Base-by-base conservation (phyloP, 2,113 vertebrate species). In the Oceanodroma tethys region DNA sequence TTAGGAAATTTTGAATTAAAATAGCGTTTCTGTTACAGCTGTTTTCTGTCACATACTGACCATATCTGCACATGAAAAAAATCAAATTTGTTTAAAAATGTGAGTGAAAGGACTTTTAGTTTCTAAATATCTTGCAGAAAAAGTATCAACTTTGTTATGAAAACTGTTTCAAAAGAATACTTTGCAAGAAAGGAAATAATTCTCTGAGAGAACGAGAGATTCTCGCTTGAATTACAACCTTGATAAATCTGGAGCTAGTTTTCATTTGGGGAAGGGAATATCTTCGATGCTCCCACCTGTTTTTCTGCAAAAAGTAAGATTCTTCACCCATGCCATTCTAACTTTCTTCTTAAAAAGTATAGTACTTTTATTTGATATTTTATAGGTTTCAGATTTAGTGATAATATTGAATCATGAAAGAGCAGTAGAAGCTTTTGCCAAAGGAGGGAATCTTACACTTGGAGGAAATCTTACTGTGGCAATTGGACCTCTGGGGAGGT, bases 391-490 rank as follows among this genome's bases (percentile, higher is more conserved):
- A 3, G 99, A 99, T 88, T 98, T 99, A 96, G 99, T 99, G 62
- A 99, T 99, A 96, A 99, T 99, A 96, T 67, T 99, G 97, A 99
- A 99, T 96, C 99, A 99, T 63, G 98, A 98, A 45, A 94, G 99
- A 85, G 99, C 99, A n/a, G 98, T 99, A 38, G 99, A 99, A 79
- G 99, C 99, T 18, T 99, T 99, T 97, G 99, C 99, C 6, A 99
- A 99, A 97, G 99, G 99, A 11, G 99, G 99, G 9, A 99, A 99
- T 97, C 98, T 99, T 62, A 99, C 99, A 2, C 98, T 99, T 20
- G 99, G 99, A 27, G 99, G 99, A 79, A 99, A 99, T 93, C 98
- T 98, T 79, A 99, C 99, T 2, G 99, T 99, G 10, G 99, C 99
- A 2, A 98, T 99, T 36, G 99, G 99, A 45, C 99, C 99, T 23